Percentiles rank a stretch among this genome's conserved stretches.
Conservation (phyloP, 2,113 vertebrate genomes). For the Dissostichus mawsoni region DNA sequence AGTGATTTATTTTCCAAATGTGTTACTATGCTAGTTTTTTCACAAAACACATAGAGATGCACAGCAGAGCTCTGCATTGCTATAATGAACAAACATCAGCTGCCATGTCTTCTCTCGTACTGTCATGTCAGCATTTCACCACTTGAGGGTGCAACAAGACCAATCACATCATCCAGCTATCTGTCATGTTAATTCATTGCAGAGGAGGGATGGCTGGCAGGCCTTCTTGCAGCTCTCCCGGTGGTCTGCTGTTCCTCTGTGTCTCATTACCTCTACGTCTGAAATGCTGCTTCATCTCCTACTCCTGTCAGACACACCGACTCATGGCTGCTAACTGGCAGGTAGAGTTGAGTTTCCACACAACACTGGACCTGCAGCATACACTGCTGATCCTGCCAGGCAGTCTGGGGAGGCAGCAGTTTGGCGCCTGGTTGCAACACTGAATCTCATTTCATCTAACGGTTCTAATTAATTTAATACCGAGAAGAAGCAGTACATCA, state of each 20-base stretch:
- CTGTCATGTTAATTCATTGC: neutral
- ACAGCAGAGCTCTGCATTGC: neutral
- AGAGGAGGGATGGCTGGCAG: slow-evolving; percentile 9
- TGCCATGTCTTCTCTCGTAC: neutral
- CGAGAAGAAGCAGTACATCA: slow-evolving; percentile 12
- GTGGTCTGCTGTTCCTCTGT: slow-evolving; percentile 53
- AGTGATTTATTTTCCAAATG: neutral
- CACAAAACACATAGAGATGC: neutral
- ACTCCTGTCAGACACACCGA: slow-evolving; percentile 45
- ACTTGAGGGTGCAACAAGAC: slow-evolving; percentile 71
- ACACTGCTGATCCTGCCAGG: slow-evolving; percentile 1
- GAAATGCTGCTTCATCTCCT: slow-evolving; percentile 61
- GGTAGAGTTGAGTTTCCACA: slow-evolving; percentile 4
- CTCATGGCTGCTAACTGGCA: slow-evolving; percentile 36
- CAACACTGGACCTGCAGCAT: slow-evolving; percentile 17
- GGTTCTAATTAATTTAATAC: slow-evolving; percentile 42
- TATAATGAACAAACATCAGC: neutral
- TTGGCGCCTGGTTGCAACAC: neutral
- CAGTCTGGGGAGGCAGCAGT: slow-evolving; percentile 17
- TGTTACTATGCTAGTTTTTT: neutral
- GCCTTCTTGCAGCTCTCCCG: slow-evolving; percentile 6
- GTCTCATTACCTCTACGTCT: slow-evolving; percentile 57
- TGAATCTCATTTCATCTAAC: slow-evolving; percentile 23
- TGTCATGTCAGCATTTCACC: slow-evolving; percentile 44
- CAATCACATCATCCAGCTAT: neutral